phyloP scores from a whole-genome alignment of 2,888 invertebrate species.

The Incurvaria masculella region DNA sequence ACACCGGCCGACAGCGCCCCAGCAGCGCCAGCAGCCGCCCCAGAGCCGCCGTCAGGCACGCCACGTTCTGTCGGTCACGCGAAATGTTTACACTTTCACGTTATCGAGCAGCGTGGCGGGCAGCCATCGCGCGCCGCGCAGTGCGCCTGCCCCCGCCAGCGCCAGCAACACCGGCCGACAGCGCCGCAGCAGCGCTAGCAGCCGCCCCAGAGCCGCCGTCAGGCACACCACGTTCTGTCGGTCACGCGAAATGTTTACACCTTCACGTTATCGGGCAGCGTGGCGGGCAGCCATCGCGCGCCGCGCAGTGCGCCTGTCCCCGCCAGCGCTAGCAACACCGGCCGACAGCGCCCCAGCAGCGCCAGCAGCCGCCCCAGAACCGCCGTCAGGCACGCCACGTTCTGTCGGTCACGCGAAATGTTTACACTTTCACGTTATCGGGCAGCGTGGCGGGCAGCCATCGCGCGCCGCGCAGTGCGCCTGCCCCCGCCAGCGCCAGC shows the following conservation, averaged over 20 bases:
- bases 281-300: constrained; percentile 73
- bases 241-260: constrained; percentile 6
- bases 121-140: constrained; percentile 70
- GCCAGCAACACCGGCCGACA: constrained; percentile 65
- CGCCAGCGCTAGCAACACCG: constrained; percentile 71
- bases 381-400: constrained; percentile 28
- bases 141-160: constrained; percentile 70
- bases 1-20: constrained; percentile 57
- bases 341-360: constrained; percentile 53
- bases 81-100: constrained; percentile 36
- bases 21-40: constrained; percentile 51
- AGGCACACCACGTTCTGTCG: constrained; percentile 72
- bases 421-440: constrained; percentile 60
- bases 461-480: constrained; percentile 60
- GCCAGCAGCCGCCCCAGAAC: constrained; percentile 55
- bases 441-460: constrained; percentile 76
- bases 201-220: constrained; percentile 54
- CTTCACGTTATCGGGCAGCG: constrained; percentile 67
- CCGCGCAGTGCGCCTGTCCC: constrained; percentile 64
- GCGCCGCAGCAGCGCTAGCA: constrained; percentile 52
- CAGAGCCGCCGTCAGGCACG: constrained; percentile 64
- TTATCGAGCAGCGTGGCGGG: constrained; percentile 69
- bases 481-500: constrained; percentile 72
- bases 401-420: too few species aligned
- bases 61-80: constrained; percentile 63